Evolutionary conservation across 2,797 vertebrate species (phyloP).

Genomic region (Hipposideros larvatus): DNA sequence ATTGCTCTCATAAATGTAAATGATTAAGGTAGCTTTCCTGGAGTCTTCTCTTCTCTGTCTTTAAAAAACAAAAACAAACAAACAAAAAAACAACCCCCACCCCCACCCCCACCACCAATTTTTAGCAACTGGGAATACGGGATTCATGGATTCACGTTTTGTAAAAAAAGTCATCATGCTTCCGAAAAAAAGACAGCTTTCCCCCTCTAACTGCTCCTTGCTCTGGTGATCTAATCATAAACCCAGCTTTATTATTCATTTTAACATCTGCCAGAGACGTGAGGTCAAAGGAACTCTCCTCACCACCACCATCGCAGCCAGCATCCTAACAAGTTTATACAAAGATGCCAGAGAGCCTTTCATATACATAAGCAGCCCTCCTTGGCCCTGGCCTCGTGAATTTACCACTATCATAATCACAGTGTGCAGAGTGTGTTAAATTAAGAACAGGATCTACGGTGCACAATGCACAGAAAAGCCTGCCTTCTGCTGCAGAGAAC

Average conservation of each 20-base stretch:
- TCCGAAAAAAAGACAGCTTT: slow-evolving; percentile 68
- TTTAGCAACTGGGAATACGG: slow-evolving; percentile 32
- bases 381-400: slow-evolving; percentile 77
- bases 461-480: slow-evolving; percentile 78
- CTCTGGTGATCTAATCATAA: slow-evolving; percentile 86
- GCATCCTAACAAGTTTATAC: slow-evolving; percentile 85
- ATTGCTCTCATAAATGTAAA: background rate
- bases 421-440: slow-evolving; percentile 85
- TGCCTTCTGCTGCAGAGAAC: slow-evolving; percentile 81
- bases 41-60: background rate
- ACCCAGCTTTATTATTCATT: slow-evolving; percentile 86
- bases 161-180: slow-evolving; percentile 65
- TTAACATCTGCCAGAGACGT: slow-evolving; percentile 84
- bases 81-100: background rate
- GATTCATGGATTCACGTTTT: background rate
- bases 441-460: slow-evolving; percentile 87
- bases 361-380: slow-evolving; percentile 81
- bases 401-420: slow-evolving; percentile 86
- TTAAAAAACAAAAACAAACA: background rate
- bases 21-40: slow-evolving; percentile 1
- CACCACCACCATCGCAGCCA: slow-evolving; percentile 76
- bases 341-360: slow-evolving; percentile 85
- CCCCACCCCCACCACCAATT: background rate
- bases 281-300: slow-evolving; percentile 85
- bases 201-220: slow-evolving; percentile 80